These are phyloP conservation scores for Amia ocellicauda DNA, from an alignment of 2,113 vertebrate species.

Conservation along the genomic window DNA sequence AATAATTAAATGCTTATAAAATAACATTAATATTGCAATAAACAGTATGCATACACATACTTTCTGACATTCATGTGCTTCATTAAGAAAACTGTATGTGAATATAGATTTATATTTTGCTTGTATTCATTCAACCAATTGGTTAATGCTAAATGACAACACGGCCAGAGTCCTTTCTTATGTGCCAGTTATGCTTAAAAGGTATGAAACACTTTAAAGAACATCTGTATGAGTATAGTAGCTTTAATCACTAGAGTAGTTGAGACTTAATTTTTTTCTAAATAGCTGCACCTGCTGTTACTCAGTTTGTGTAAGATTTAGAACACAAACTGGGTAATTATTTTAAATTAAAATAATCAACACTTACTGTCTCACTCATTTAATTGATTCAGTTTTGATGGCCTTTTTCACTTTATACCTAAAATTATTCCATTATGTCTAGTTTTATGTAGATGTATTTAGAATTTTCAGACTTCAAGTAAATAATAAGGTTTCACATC, in stretches of 20 bases:
- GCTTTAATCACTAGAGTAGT: constrained; percentile 41
- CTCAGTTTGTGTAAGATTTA: neutral
- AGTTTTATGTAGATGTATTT: constrained; percentile 43
- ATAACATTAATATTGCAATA: no score
- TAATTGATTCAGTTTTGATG: constrained; percentile 1
- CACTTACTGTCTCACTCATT: constrained; percentile 16
- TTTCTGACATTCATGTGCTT: no score
- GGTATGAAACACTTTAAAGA: constrained; percentile 23
- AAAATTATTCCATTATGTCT: constrained; percentile 41
- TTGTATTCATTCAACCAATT: no score
- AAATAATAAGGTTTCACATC: constrained; percentile 50
- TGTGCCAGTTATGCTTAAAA: constrained; percentile 25
- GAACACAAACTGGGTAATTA: constrained; percentile 14
- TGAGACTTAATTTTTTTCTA: constrained; percentile 20
- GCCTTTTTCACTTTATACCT: neutral
- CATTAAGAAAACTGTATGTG: no score
- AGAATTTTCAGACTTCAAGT: constrained; percentile 43
- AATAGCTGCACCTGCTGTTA: constrained; percentile 33
- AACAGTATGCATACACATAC: no score
- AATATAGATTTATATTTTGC: no score
- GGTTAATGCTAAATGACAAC: constrained; percentile 24
- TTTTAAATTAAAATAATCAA: constrained; percentile 17
- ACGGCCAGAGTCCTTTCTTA: constrained; percentile 44
- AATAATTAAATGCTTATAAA: no score
- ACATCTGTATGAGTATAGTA: constrained; percentile 31